Conservation (phyloP, 1,140 invertebrate genomes). For the Platyura marginata region DNA sequence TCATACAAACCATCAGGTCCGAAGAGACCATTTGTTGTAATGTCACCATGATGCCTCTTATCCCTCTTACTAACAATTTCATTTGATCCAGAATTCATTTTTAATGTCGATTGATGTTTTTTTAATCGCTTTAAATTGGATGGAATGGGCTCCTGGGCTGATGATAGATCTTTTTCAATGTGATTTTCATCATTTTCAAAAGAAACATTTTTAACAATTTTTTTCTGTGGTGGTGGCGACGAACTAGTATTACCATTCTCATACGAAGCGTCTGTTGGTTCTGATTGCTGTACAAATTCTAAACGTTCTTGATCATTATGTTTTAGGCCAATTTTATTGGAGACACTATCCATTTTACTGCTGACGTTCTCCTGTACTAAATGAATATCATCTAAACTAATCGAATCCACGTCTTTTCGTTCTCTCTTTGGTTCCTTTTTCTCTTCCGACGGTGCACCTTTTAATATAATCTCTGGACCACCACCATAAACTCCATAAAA, state of each 20-base stretch:
- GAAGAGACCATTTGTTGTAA: background rate
- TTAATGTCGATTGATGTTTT: background rate
- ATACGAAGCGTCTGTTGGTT: background rate
- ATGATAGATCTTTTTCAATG: background rate
- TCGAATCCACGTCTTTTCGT: background rate
- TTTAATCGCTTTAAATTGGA: background rate
- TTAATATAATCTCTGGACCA: constrained; percentile 53
- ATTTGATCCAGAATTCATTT: background rate
- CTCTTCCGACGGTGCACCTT: constrained; percentile 18
- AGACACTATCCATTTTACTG: background rate
- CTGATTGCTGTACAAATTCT: background rate
- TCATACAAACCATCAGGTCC: background rate
- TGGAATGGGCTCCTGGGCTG: background rate
- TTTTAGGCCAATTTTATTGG: background rate
- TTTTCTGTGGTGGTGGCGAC: background rate
- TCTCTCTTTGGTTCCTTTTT: background rate
- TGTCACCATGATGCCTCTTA: background rate
- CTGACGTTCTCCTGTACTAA: background rate
- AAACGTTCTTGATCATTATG: background rate
- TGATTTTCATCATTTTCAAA: constrained; percentile 1
- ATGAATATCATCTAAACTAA: background rate
- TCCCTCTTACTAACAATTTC: constrained; percentile 1
- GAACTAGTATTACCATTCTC: background rate
- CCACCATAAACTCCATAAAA: constrained; percentile 70
- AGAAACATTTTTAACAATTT: constrained; percentile 1